Evolutionary conservation across 2,113 vertebrate genomes (phyloP).

Genomic region (Ochotona princeps): DNA sequence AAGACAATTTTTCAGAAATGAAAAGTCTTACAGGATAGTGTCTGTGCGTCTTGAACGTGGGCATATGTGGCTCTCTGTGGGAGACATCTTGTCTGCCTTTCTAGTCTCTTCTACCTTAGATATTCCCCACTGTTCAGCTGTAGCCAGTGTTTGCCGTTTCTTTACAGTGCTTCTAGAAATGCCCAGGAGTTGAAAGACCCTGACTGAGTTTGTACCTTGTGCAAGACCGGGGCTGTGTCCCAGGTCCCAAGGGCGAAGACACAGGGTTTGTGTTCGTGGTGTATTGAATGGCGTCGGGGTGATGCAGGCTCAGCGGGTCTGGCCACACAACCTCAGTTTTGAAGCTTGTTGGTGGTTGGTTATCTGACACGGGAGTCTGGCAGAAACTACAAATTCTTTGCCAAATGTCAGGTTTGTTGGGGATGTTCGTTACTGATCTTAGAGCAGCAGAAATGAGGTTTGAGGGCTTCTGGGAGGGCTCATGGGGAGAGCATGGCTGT

Average conservation of each 20-base stretch:
- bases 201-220: neutral
- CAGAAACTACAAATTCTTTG: neutral
- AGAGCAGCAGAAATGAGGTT: neutral
- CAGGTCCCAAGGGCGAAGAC: neutral
- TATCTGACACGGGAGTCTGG: neutral
- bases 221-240: neutral
- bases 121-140: neutral
- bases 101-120: neutral
- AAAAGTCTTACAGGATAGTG: neutral
- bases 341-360: neutral
- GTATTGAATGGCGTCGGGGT: neutral
- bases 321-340: neutral
- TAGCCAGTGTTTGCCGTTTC: neutral
- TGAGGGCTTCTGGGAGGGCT: neutral
- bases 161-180: neutral
- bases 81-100: neutral
- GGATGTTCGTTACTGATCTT: neutral
- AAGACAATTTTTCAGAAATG: neutral
- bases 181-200: conserved; percentile 28
- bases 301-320: neutral
- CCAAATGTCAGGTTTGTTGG: neutral
- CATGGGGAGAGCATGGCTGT: neutral
- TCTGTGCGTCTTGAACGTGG: neutral
- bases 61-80: neutral
- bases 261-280: neutral